Evolutionary conservation across 1,140 invertebrate genomes (phyloP).

Genomic region (Portunus trituberculatus): DNA sequence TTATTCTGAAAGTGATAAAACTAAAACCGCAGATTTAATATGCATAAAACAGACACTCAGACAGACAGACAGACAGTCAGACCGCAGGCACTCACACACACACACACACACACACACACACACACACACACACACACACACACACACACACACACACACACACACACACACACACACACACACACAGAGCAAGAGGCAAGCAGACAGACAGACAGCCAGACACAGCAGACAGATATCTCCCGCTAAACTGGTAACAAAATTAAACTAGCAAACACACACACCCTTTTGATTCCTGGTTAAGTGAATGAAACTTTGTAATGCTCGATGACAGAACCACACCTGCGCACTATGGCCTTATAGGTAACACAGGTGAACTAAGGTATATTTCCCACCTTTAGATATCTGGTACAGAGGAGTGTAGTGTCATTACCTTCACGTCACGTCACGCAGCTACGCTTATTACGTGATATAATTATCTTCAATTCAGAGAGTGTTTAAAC

Average conservation of each 20-base stretch:
- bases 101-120: background rate
- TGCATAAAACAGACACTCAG: background rate
- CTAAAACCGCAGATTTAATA: no score
- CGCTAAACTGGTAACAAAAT: background rate
- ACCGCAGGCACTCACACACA: background rate
- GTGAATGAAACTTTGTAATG: background rate
- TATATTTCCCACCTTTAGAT: no score
- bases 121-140: background rate
- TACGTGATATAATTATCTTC: slow-evolving; percentile 1
- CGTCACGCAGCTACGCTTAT: background rate
- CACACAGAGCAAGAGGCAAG: no score
- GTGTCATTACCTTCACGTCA: background rate
- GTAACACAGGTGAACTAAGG: no score
- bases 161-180: no score
- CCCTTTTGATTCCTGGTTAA: background rate
- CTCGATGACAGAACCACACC: background rate
- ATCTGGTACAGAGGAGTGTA: no score
- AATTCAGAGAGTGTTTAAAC: background rate
- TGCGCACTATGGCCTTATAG: no score
- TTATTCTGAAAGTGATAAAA: no score
- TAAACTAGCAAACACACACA: background rate
- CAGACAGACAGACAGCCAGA: no score
- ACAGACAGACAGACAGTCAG: background rate
- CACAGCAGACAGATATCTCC: background rate
- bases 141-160: no score